Evolutionary conservation across 2,888 invertebrate genomes (phyloP).

Genomic region (Spisula subtruncata): DNA sequence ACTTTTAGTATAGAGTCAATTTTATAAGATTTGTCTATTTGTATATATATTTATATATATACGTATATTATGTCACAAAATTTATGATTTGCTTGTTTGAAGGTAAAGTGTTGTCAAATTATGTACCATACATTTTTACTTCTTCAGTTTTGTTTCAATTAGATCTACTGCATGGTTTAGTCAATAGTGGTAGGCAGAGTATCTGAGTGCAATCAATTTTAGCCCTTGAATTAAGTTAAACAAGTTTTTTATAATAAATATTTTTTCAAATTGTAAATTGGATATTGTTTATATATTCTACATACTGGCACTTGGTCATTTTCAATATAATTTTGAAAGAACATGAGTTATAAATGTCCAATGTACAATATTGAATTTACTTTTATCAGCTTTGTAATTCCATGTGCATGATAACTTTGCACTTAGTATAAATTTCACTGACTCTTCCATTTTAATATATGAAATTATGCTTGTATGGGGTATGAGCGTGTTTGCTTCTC

Average conservation of each 20-base stretch:
- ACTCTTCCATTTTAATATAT: background rate
- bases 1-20: background rate
- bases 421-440: background rate
- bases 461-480: background rate
- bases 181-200: background rate
- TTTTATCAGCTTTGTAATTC: background rate
- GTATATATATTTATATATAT: too few relatives aligned
- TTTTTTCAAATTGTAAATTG: background rate
- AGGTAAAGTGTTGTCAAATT: constrained; percentile 3
- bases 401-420: background rate
- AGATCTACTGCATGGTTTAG: background rate
- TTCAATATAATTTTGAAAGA: too few relatives aligned
- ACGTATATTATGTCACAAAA: background rate
- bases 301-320: background rate
- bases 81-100: background rate
- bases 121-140: background rate
- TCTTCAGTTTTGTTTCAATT: background rate
- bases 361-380: background rate
- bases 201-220: background rate
- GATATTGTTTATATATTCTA: background rate
- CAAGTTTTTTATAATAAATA: background rate
- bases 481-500: background rate
- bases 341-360: background rate
- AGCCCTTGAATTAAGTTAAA: background rate
- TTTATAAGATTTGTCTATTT: too few relatives aligned